phyloP scores from a whole-genome alignment of 2,113 vertebrate species.

The Cygnus atratus region DNA sequence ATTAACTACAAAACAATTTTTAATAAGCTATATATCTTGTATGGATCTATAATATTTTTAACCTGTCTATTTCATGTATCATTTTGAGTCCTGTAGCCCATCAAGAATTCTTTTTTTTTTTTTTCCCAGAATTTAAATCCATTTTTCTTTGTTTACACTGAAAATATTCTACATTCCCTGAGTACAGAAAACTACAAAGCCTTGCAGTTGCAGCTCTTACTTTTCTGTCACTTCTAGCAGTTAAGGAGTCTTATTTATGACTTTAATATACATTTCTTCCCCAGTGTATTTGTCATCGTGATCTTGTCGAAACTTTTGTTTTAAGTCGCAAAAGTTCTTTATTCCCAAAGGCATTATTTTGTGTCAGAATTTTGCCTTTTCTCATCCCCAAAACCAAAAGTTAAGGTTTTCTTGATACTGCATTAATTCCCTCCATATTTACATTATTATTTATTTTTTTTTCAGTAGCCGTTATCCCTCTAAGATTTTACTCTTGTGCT shows the following conservation, averaged over 20 bases:
- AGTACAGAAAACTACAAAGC: neutral
- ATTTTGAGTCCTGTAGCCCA: neutral
- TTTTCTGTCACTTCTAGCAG: neutral
- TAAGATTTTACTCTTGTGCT: neutral
- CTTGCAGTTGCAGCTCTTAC: neutral
- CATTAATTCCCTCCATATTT: neutral
- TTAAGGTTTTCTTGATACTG: neutral
- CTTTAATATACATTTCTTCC: conserved; percentile 56
- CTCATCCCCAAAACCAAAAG: neutral
- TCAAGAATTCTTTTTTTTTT: neutral
- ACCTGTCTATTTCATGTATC: neutral
- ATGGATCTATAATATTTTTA: neutral
- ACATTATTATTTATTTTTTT: neutral
- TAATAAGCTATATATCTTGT: neutral
- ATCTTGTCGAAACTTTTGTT: neutral
- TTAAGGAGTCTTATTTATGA: conserved; percentile 39
- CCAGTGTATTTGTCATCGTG: neutral
- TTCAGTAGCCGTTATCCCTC: neutral
- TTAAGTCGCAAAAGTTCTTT: neutral
- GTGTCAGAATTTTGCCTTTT: neutral
- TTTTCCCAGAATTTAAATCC: neutral
- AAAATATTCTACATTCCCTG: conserved; percentile 5
- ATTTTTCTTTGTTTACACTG: neutral
- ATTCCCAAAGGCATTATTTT: neutral
- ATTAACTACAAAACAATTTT: neutral